phyloP scores from a whole-genome alignment of 2,113 vertebrate species.

The Todiramphus saurophagus region DNA sequence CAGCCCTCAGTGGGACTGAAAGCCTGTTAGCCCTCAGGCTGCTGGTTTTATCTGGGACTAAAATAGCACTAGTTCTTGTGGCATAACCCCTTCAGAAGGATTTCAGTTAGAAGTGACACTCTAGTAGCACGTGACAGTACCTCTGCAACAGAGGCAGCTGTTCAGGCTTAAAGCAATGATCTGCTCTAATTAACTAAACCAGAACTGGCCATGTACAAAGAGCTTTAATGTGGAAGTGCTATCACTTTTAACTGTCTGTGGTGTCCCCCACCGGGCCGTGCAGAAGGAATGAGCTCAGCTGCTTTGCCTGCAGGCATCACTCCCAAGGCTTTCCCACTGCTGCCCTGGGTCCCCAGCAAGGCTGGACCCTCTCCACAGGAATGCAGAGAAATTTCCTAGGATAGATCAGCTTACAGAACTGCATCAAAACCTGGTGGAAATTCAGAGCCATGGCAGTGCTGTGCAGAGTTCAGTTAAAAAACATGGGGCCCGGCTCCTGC shows the following conservation, averaged over 20 bases:
- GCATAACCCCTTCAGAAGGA: neutral
- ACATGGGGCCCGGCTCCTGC: neutral
- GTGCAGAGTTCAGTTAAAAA: neutral
- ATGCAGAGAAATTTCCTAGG: neutral
- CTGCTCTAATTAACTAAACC: neutral
- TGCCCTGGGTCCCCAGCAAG: neutral
- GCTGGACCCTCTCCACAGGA: neutral
- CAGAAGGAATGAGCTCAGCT: neutral
- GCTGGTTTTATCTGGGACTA: neutral
- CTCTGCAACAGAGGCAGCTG: neutral
- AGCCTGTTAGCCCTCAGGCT: neutral
- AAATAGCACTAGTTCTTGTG: neutral
- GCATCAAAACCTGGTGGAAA: neutral
- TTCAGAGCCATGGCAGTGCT: neutral
- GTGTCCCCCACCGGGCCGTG: neutral
- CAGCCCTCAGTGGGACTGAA: neutral
- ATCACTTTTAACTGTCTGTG: neutral
- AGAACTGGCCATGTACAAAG: neutral
- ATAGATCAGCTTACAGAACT: neutral
- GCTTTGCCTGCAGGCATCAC: neutral
- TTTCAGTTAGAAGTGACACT: neutral
- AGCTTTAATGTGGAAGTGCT: neutral
- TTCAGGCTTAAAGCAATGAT: neutral
- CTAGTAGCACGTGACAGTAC: neutral
- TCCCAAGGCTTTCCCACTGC: neutral